These are phyloP conservation scores for Leptocoma aspasia DNA, from an alignment of 2,113 vertebrate genomes.

Conservation along the genomic window DNA sequence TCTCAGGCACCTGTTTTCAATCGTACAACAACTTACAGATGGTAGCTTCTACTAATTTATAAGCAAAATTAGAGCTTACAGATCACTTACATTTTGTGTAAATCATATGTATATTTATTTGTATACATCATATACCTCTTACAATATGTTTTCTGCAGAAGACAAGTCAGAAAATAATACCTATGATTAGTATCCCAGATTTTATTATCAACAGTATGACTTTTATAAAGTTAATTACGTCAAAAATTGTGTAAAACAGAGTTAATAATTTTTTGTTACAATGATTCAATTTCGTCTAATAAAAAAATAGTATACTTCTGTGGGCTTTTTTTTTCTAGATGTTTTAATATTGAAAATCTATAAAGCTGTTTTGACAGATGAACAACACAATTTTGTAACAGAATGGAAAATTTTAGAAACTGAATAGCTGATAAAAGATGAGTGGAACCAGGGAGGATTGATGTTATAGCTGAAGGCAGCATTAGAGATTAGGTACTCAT, in stretches of 20 bases:
- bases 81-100: background rate
- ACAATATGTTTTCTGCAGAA: background rate
- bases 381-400: conserved; percentile 65
- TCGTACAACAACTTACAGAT: background rate
- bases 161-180: background rate
- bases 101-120: background rate
- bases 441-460: conserved; percentile 63
- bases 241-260: conserved; percentile 25
- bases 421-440: conserved; percentile 67
- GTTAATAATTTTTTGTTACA: conserved; percentile 24
- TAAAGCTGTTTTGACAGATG: conserved; percentile 66
- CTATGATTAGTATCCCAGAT: background rate
- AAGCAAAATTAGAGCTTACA: background rate
- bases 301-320: conserved; percentile 44
- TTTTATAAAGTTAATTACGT: conserved; percentile 36
- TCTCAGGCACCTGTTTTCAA: background rate
- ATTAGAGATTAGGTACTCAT: conserved; percentile 70
- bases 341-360: conserved; percentile 28
- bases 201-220: background rate
- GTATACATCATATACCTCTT: background rate
- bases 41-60: background rate
- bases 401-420: conserved; percentile 53
- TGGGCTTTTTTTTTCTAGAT: background rate
- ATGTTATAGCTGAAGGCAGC: conserved; percentile 67
- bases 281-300: conserved; percentile 54